phyloP scores from a whole-genome alignment of 2,888 invertebrate species.

The Caenorhabditis angaria region DNA sequence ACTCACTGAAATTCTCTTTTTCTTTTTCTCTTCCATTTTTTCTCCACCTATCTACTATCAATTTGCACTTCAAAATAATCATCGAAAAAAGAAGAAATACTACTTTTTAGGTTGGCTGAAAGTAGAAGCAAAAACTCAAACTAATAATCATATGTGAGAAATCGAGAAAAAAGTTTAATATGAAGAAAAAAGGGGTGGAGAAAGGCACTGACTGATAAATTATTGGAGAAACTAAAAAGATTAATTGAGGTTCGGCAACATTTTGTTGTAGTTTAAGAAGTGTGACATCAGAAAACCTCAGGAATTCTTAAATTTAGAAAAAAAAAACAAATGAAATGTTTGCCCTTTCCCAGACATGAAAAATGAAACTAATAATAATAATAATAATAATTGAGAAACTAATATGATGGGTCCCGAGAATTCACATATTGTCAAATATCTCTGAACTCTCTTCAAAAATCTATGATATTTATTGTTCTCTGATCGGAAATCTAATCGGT shows the following conservation, averaged over 20 bases:
- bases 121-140: background rate
- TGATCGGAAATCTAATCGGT: too few species aligned
- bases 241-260: slow-evolving; percentile 4
- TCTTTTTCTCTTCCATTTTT: too few species aligned
- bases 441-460: background rate
- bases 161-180: too few species aligned
- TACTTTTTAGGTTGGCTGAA: too few species aligned
- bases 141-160: background rate
- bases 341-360: background rate
- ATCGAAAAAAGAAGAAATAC: too few species aligned
- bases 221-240: background rate
- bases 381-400: slow-evolving; percentile 2
- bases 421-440: background rate
- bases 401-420: background rate
- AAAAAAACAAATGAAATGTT: background rate
- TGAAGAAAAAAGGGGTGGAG: background rate
- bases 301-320: background rate
- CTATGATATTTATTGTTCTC: too few species aligned
- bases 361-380: background rate
- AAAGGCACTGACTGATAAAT: background rate
- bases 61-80: too few species aligned
- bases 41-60: too few species aligned
- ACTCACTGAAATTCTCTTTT: background rate
- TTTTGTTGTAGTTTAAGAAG: background rate
- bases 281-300: background rate